These are phyloP conservation scores for Heliconius erato DNA, from an alignment of 2,888 invertebrate species.

Conservation along the genomic window DNA sequence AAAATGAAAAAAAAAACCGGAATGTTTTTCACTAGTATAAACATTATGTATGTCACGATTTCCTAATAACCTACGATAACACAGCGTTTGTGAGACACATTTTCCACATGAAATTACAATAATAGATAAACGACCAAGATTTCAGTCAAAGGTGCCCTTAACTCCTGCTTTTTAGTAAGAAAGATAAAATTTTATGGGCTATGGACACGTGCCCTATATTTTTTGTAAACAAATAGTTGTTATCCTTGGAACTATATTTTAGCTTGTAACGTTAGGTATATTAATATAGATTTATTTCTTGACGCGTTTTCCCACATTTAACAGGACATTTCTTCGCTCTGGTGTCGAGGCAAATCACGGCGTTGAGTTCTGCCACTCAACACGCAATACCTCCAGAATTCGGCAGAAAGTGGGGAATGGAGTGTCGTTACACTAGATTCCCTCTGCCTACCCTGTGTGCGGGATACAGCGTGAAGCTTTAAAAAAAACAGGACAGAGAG, in stretches of 20 bases:
- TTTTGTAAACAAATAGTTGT: slow-evolving; percentile 1
- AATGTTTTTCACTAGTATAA: slow-evolving; percentile 13
- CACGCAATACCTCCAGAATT: too few relatives aligned
- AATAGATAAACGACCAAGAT: slow-evolving; percentile 74
- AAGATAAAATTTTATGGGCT: slow-evolving; percentile 62
- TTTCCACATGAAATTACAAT: slow-evolving; percentile 51
- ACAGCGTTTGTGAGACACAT: slow-evolving; percentile 38
- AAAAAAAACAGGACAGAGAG: too few relatives aligned
- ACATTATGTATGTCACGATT: slow-evolving; percentile 49
- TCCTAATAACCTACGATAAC: slow-evolving; percentile 42
- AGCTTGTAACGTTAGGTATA: not conserved
- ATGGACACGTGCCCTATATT: slow-evolving; percentile 60
- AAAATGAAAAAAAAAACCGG: not conserved
- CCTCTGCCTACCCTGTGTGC: too few relatives aligned
- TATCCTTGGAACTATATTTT: not conserved
- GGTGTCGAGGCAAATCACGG: too few relatives aligned
- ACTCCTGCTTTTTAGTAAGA: slow-evolving; percentile 66
- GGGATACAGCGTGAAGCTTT: too few relatives aligned
- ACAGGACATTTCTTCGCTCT: too few relatives aligned
- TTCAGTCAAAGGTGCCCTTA: slow-evolving; percentile 70
- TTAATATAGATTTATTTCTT: too few relatives aligned
- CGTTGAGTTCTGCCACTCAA: too few relatives aligned
- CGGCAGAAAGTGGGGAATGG: too few relatives aligned
- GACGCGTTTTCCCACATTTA: too few relatives aligned
- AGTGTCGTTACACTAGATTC: too few relatives aligned